These are phyloP conservation scores for Pipa parva DNA, from an alignment of 2,113 vertebrate species.

Conservation along the genomic window DNA sequence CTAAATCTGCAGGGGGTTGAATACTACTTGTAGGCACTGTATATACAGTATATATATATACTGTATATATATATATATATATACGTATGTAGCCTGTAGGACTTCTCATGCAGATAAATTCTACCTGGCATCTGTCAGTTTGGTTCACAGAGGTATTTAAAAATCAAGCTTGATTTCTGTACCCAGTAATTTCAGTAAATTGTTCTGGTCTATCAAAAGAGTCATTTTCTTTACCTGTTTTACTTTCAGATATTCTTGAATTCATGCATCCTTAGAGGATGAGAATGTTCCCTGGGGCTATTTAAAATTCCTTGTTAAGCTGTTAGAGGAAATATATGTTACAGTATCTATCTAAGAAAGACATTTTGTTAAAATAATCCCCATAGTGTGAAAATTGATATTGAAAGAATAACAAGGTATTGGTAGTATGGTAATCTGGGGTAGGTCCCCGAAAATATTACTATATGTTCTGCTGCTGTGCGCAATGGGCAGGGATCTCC, in stretches of 20 bases:
- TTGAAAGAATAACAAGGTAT: too few relatives aligned
- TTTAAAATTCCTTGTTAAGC: constrained; percentile 1
- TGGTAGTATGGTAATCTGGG: too few relatives aligned
- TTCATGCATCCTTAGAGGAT: background rate
- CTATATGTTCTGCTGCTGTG: too few relatives aligned
- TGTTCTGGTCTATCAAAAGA: background rate
- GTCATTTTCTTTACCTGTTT: background rate
- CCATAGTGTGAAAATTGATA: too few relatives aligned
- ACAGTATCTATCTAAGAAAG: too few relatives aligned
- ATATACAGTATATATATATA: too few relatives aligned
- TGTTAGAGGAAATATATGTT: background rate
- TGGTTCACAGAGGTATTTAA: background rate
- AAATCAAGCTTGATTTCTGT: background rate
- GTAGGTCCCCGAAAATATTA: too few relatives aligned
- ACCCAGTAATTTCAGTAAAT: constrained; percentile 8
- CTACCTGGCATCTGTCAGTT: constrained; percentile 1
- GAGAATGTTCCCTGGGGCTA: constrained; percentile 8
- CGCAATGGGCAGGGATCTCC: too few relatives aligned
- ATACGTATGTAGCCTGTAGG: background rate
- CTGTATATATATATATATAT: too few relatives aligned
- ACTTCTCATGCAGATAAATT: background rate
- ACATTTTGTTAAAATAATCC: too few relatives aligned
- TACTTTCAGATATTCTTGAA: background rate
- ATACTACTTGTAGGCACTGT: too few relatives aligned
- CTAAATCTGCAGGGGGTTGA: too few relatives aligned